Percentiles rank a stretch among this genome's conserved stretches.
phyloP scores from a whole-genome alignment of 2,888 invertebrate genomes.

The Achlya flavicornis region DNA sequence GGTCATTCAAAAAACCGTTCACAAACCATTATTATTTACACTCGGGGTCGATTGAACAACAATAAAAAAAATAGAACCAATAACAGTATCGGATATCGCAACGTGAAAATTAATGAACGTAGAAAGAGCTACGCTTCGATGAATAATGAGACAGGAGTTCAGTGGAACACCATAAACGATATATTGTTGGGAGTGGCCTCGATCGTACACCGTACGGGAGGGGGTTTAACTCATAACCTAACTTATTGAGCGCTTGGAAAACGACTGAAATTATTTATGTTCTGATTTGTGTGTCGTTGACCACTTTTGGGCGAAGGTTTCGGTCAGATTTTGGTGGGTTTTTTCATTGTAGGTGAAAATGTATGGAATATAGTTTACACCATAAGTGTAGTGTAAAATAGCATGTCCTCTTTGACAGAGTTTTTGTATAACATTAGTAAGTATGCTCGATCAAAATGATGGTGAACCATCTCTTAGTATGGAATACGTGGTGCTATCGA shows the following conservation, averaged over 20 bases:
- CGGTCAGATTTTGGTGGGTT: background rate
- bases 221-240: constrained; percentile 10
- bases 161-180: constrained; percentile 18
- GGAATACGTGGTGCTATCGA: too few relatives aligned
- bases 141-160: constrained; percentile 20
- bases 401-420: too few relatives aligned
- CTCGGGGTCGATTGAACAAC: constrained; percentile 1
- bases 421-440: too few relatives aligned
- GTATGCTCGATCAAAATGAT: too few relatives aligned
- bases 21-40: constrained; percentile 12
- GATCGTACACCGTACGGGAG: background rate
- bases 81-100: constrained; percentile 13
- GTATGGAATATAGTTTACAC: background rate
- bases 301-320: background rate
- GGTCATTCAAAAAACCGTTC: constrained; percentile 3
- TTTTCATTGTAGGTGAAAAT: background rate
- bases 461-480: too few relatives aligned
- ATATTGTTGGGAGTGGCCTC: constrained; percentile 13
- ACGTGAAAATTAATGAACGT: constrained; percentile 17
- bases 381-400: too few relatives aligned
- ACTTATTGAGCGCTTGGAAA: constrained; percentile 1
- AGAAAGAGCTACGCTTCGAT: constrained; percentile 16
- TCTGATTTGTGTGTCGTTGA: background rate
- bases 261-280: constrained; percentile 5
- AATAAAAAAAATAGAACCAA: constrained; percentile 11